A percentile compares a stretch with the other conserved stretches of the same genome.
These are phyloP conservation scores for Macrotis lagotis DNA, from an alignment of 2,113 vertebrate species.

Conservation along the genomic window DNA sequence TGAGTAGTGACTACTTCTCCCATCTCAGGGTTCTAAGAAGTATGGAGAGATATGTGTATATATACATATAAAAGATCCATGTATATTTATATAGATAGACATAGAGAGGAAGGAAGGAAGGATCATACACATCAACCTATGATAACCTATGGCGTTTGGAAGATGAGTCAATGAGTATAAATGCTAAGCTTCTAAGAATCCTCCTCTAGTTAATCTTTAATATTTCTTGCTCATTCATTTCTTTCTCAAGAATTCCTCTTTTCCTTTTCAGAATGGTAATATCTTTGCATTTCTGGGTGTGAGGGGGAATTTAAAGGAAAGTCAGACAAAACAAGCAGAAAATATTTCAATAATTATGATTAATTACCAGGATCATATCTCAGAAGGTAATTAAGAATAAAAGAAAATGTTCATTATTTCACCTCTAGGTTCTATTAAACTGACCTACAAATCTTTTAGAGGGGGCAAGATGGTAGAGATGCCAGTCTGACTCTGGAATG, in stretches of 20 bases:
- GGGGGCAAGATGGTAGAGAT: neutral
- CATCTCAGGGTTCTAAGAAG: neutral
- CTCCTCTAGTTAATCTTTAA: neutral
- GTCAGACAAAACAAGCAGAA: constrained; percentile 2
- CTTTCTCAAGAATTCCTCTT: neutral
- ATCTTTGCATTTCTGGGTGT: neutral
- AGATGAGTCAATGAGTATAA: neutral
- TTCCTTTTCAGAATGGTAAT: neutral
- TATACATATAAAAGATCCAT: no score
- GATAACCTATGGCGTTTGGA: neutral
- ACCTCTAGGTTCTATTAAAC: neutral
- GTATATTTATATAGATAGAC: no score
- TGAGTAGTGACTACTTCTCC: neutral
- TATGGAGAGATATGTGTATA: no score
- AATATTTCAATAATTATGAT: neutral
- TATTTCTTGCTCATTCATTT: neutral
- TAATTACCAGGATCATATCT: constrained; percentile 7
- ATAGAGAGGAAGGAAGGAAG: neutral
- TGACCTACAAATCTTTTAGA: neutral
- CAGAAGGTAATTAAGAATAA: constrained; percentile 1
- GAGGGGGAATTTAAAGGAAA: neutral
- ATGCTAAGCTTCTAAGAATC: neutral
- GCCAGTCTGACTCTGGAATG: neutral
- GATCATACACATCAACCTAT: neutral
- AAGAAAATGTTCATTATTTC: constrained; percentile 10